These are phyloP conservation scores for Aporophyla nigra DNA, from an alignment of 2,888 invertebrate genomes.

Conservation along the genomic window DNA sequence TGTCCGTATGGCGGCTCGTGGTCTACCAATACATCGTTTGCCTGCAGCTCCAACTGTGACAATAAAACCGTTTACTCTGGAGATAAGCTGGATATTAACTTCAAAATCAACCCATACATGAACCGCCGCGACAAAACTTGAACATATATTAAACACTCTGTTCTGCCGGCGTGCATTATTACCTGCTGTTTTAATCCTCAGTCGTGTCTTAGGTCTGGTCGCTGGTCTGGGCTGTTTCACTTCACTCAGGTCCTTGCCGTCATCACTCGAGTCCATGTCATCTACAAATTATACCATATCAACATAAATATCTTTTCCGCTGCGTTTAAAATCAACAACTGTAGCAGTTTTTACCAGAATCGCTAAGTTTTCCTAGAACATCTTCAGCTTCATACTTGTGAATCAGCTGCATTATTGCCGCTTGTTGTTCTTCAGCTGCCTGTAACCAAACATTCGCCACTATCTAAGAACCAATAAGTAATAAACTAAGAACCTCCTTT, in stretches of 20 bases:
- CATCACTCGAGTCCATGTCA: constrained; percentile 83
- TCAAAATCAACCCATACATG: not conserved
- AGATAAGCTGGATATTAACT: not conserved
- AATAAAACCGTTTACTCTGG: not conserved
- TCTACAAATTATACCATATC: constrained; percentile 68
- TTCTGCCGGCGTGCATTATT: not conserved
- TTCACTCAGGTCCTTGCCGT: constrained; percentile 78
- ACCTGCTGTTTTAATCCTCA: constrained; percentile 92
- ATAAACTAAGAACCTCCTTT: not conserved
- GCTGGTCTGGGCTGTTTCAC: constrained; percentile 82
- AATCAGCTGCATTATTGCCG: constrained; percentile 90
- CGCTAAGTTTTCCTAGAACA: constrained; percentile 88
- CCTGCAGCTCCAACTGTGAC: not conserved
- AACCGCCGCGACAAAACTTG: not conserved
- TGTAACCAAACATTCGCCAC: constrained; percentile 72
- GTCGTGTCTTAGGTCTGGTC: constrained; percentile 87
- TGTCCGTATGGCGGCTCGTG: not conserved
- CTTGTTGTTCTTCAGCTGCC: constrained; percentile 93
- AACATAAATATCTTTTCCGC: not conserved
- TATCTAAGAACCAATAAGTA: not conserved
- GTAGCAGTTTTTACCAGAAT: constrained; percentile 78
- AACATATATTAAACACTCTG: not conserved
- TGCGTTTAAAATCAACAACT: too few species aligned
- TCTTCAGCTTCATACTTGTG: constrained; percentile 90
- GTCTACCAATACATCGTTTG: not conserved